These are phyloP conservation scores for Leptinotarsa tumamoca DNA, from an alignment of 2,888 invertebrate genomes.

Conservation along the genomic window DNA sequence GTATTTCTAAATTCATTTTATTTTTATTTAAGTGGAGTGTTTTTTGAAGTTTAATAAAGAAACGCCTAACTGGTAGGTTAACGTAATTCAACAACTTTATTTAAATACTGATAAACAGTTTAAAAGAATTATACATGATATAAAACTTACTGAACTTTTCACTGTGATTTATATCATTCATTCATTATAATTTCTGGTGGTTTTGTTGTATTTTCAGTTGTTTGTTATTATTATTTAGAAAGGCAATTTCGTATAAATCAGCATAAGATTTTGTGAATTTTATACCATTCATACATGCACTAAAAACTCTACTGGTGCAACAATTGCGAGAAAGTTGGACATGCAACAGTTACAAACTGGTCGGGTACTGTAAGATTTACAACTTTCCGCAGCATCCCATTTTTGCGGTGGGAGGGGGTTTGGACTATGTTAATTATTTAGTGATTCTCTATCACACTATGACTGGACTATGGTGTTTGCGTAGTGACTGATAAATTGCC, in stretches of 20 bases:
- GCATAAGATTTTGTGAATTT: conserved; percentile 2
- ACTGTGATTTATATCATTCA: too few species aligned
- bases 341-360: conserved; percentile 46
- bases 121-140: too few species aligned
- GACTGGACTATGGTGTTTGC: neutral
- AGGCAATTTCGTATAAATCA: too few species aligned
- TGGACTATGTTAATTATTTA: conserved; percentile 10
- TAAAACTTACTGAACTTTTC: too few species aligned
- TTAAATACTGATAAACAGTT: too few species aligned
- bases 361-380: conserved; percentile 54
- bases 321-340: conserved; percentile 35
- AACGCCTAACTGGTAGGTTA: too few species aligned
- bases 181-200: neutral
- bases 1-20: too few species aligned
- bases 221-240: too few species aligned
- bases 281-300: conserved; percentile 1
- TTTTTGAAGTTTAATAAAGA: too few species aligned
- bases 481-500: neutral
- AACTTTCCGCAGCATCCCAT: conserved; percentile 61
- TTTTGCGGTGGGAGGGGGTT: conserved; percentile 63
- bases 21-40: too few species aligned
- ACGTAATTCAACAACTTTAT: too few species aligned
- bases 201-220: neutral
- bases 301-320: conserved; percentile 22
- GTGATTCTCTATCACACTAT: neutral